phyloP scores from a whole-genome alignment of 2,888 invertebrate genomes.

The Branchellion lobata region DNA sequence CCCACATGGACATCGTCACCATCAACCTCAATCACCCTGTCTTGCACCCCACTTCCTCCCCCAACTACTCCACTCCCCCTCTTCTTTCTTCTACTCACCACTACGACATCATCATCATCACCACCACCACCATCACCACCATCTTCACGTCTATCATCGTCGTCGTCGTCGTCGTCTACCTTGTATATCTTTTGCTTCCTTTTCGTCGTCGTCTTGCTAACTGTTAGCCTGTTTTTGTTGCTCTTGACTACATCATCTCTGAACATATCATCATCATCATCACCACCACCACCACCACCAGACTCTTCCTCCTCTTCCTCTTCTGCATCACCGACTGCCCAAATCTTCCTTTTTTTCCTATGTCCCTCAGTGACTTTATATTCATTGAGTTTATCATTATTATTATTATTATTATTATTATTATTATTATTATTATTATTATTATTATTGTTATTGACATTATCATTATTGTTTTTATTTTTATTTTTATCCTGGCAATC shows the following conservation, averaged over 20 bases:
- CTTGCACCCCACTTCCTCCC: neutral
- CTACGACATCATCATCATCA: neutral
- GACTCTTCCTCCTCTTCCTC: too few relatives aligned
- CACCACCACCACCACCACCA: neutral
- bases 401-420: neutral
- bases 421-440: neutral
- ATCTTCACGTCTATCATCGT: neutral
- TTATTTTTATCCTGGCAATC: neutral
- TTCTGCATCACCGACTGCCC: too few relatives aligned
- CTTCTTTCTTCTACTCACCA: neutral
- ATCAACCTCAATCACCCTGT: neutral
- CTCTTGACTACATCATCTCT: neutral
- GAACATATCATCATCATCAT: slow-evolving; percentile 12
- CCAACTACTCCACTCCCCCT: neutral
- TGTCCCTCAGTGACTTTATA: too few relatives aligned
- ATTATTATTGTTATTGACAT: neutral
- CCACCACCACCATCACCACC: neutral
- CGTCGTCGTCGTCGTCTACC: neutral
- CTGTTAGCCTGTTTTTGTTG: too few relatives aligned
- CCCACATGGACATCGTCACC: neutral
- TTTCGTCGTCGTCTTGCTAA: too few relatives aligned
- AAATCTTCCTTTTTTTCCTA: too few relatives aligned
- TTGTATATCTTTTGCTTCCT: neutral
- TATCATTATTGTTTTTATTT: neutral
- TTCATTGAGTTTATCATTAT: neutral